Evolutionary conservation across 2,113 vertebrate species (phyloP), one percentile per base, ranked within the genome.

Genomic region (Strigops habroptila): DNA sequence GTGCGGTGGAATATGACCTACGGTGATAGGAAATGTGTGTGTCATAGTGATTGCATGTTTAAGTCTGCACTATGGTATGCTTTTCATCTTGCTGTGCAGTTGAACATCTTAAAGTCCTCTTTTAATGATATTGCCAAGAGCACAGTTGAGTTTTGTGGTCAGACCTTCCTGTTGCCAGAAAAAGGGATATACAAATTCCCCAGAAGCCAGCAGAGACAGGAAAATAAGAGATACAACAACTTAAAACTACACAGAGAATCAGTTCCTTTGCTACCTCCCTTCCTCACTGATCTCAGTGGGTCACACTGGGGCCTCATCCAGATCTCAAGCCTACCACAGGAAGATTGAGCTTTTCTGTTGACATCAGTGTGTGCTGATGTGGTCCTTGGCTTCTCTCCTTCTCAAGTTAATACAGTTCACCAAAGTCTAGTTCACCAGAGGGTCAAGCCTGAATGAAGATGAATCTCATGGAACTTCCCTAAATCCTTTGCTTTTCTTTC

Each of bases 401-500:
- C 49, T 52, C 18, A 41, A 91, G 33, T 51, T 55, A 92, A 48
- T 3, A 51, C 23, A 84, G 73, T 39, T 84, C 91, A 89, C 17
- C 21, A 13, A 49, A 78, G 82, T 75, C 81, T 48, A 92, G 90
- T 89, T 95, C 91, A 93, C 31, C 37, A 73, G 18, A 89, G 41
- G 69, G 84, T 91, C 83, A 89, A 49, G 70, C 53, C 57, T 74
- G 60, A 90, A 53, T 69, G 49, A 31, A 79, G 81, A 88, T 24
- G 49, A 91, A 82, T 84, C 65, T 81, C 65, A 53, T 23, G 52
- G 73, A 95, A 73, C 83, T 76, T 86, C 80, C 81, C 68, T 79
- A 89, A 84, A 62, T 52, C 48, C 67, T 94, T 76, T 93, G 82
- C 57, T 92, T 90, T 84, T 82, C 59, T 94, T 91, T 73, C 77